phyloP scores from a whole-genome alignment of 2,797 vertebrate species.

The Sebastes paucispinis region DNA sequence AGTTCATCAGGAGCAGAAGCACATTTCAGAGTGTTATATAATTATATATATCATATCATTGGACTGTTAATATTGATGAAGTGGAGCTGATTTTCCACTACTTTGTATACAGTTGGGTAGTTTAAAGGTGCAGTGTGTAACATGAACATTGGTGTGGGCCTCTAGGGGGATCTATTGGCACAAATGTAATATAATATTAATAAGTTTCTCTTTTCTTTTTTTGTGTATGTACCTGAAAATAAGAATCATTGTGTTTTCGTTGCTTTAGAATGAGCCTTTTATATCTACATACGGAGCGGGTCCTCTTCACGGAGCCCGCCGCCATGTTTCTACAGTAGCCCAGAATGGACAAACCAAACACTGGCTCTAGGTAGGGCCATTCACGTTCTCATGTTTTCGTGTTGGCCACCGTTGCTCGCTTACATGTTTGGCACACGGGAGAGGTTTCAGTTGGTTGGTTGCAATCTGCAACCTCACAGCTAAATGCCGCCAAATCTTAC shows the following conservation, averaged over 20 bases:
- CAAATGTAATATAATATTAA: no score
- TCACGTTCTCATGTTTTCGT: accelerated
- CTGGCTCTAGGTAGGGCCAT: accelerated
- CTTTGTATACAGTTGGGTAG: background rate
- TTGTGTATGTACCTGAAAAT: no score
- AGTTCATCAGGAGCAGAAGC: background rate
- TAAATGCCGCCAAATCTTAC: accelerated
- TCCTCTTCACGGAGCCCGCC: accelerated
- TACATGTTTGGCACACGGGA: accelerated
- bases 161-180: no score
- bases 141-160: no score
- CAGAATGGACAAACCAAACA: no score
- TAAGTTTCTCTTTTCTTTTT: accelerated
- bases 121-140: no score
- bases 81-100: background rate
- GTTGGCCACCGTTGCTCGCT: accelerated
- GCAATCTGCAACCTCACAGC: no score
- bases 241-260: no score
- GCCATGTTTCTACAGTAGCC: no score
- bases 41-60: no score
- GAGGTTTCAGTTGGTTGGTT: no score
- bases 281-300: accelerated
- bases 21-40: background rate
- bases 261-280: accelerated
- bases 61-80: background rate